Percentiles rank a stretch among this genome's conserved stretches.
phyloP scores from a whole-genome alignment of 2,113 vertebrate genomes.

The Jaculus jaculus region DNA sequence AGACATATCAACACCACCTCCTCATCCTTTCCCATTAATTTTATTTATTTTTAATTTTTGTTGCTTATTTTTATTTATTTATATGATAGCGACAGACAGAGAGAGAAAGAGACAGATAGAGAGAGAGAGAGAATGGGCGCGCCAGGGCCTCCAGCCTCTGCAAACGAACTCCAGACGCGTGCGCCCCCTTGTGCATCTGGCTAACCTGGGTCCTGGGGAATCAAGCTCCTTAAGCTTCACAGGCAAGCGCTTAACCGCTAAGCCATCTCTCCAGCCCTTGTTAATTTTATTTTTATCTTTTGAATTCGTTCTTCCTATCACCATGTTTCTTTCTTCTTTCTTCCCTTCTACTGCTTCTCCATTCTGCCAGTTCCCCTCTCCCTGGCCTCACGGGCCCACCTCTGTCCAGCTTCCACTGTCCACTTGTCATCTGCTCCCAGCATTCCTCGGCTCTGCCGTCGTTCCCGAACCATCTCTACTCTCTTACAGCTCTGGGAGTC shows the following conservation, averaged over 20 bases:
- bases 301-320: not conserved
- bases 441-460: not conserved
- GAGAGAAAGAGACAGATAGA: too few species aligned
- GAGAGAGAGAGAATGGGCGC: too few species aligned
- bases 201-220: too few species aligned
- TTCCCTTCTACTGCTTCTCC: not conserved
- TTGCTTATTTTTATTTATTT: too few species aligned
- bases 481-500: not conserved
- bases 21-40: not conserved
- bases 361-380: not conserved
- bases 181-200: too few species aligned
- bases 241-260: too few species aligned
- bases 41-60: too few species aligned
- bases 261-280: too few species aligned
- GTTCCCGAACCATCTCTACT: not conserved
- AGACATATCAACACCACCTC: not conserved
- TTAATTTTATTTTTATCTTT: conserved; percentile 31
- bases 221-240: too few species aligned
- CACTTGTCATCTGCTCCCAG: not conserved
- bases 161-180: too few species aligned
- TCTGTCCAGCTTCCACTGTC: not conserved
- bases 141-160: too few species aligned
- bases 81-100: too few species aligned
- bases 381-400: not conserved
- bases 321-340: not conserved